These are phyloP conservation scores for Intellagama lesueurii DNA, from an alignment of 2,797 vertebrate species.

Conservation along the genomic window DNA sequence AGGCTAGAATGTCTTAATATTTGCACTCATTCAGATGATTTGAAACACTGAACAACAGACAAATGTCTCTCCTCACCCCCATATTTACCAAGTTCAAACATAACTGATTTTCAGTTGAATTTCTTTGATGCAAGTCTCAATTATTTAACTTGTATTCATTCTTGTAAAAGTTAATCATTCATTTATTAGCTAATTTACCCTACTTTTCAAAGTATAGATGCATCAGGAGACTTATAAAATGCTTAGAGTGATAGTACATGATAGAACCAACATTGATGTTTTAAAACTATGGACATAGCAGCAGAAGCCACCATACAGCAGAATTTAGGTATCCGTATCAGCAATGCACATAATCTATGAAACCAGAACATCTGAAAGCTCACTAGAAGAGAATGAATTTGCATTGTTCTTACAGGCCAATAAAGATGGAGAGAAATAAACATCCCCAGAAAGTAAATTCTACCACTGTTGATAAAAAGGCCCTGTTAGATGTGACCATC, in stretches of 20 bases:
- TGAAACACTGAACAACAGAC: neutral
- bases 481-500: neutral
- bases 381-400: neutral
- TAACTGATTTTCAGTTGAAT: neutral
- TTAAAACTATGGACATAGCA: neutral
- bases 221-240: neutral
- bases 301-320: neutral
- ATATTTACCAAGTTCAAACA: neutral
- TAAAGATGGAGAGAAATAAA: neutral
- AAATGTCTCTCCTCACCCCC: neutral
- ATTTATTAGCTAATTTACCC: neutral
- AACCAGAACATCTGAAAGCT: neutral
- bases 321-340: neutral
- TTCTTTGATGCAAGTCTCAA: neutral
- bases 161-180: neutral
- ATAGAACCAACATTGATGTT: neutral
- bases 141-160: neutral
- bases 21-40: neutral
- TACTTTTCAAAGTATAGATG: neutral
- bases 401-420: neutral
- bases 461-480: neutral
- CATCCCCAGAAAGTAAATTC: neutral
- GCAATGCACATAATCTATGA: neutral
- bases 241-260: neutral
- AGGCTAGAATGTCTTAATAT: neutral